Percentiles rank a stretch among this genome's conserved stretches.
phyloP scores from a whole-genome alignment of 2,797 vertebrate genomes.

The Sebastes kiyomatsui region DNA sequence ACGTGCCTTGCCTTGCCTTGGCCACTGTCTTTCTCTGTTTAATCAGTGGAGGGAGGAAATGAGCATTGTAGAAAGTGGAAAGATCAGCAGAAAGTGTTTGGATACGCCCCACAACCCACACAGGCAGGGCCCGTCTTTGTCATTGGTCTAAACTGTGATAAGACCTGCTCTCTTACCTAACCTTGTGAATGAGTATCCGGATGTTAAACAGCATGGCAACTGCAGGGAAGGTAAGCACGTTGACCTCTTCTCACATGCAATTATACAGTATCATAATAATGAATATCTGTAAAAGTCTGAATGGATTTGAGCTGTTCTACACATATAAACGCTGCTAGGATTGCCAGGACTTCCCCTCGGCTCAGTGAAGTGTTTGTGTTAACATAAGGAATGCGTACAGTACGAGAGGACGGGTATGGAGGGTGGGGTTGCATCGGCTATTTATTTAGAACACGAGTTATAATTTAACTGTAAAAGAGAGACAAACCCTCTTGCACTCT shows the following conservation, averaged over 20 bases:
- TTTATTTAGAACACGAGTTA: not conserved
- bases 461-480: not conserved
- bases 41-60: not conserved
- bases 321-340: not conserved
- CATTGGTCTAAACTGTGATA: constrained; percentile 23
- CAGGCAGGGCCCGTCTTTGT: not conserved
- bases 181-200: not conserved
- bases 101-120: too few species aligned
- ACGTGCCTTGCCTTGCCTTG: too few species aligned
- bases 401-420: not conserved
- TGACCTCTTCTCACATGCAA: not conserved
- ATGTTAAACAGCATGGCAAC: constrained; percentile 39
- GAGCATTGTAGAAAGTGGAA: not conserved
- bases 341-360: not conserved
- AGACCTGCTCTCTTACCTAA: not conserved
- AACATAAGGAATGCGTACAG: not conserved
- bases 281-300: not conserved
- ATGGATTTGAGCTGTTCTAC: not conserved
- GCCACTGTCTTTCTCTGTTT: not conserved
- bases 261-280: not conserved
- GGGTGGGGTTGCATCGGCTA: not conserved
- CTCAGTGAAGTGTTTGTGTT: not conserved
- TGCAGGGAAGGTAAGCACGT: constrained; percentile 36
- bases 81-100: not conserved
- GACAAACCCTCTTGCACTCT: not conserved